A percentile compares a stretch with the other conserved stretches of the same genome.
Conservation (phyloP, 2,888 invertebrate genomes). For the Andrena bicolor region DNA sequence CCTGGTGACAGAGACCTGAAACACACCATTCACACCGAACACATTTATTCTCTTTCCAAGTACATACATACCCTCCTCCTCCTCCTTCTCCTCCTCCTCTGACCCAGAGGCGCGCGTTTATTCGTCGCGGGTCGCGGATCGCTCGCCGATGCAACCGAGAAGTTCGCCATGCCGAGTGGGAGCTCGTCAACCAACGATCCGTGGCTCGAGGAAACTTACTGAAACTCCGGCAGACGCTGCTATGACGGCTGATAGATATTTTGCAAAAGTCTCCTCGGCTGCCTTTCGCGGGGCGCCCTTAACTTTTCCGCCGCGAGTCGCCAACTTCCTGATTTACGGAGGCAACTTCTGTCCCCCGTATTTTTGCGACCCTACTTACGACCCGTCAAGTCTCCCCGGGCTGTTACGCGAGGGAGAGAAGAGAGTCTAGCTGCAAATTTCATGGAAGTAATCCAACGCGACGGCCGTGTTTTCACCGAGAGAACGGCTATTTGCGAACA, state of each 20-base stretch:
- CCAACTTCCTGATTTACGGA: constrained; percentile 27
- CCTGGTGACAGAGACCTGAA: constrained; percentile 92
- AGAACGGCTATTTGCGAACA: background rate
- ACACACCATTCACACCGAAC: constrained; percentile 67
- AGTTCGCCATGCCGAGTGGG: background rate
- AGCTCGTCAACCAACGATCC: constrained; percentile 6
- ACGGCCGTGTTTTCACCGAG: background rate
- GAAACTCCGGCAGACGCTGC: constrained; percentile 46
- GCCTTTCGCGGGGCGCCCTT: constrained; percentile 16
- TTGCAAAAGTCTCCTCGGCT: constrained; percentile 41
- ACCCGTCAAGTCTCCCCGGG: background rate
- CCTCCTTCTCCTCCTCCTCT: background rate
- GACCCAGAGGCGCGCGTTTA: background rate
- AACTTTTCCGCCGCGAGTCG: constrained; percentile 32
- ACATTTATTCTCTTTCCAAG: constrained; percentile 1
- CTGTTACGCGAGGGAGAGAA: background rate
- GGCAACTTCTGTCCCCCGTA: constrained; percentile 16
- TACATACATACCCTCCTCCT: background rate
- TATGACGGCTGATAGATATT: constrained; percentile 47
- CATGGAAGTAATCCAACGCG: constrained; percentile 7
- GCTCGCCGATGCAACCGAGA: background rate
- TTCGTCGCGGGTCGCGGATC: background rate
- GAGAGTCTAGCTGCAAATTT: constrained; percentile 6
- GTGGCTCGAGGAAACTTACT: constrained; percentile 44
- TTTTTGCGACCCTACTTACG: background rate